phyloP scores from a whole-genome alignment of 2,888 invertebrate genomes.

The Tethea ocularis region DNA sequence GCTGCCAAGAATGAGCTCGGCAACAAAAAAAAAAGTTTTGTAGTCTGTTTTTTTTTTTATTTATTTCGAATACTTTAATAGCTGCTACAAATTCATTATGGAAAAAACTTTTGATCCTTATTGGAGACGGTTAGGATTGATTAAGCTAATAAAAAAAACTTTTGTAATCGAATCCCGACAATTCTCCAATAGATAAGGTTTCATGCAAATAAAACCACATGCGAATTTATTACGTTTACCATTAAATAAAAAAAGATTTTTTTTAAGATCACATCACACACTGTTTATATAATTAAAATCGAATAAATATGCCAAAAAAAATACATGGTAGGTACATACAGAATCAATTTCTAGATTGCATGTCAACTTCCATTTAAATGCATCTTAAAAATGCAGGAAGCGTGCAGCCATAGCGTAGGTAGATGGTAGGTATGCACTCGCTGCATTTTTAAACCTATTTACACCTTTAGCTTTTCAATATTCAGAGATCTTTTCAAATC shows the following conservation, averaged over 20 bases:
- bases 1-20: too few relatives aligned
- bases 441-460: slow-evolving; percentile 40
- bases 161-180: too few relatives aligned
- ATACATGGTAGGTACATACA: neutral
- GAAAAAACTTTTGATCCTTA: too few relatives aligned
- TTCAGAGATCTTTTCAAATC: neutral
- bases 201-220: neutral
- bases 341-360: neutral
- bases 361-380: slow-evolving; percentile 41
- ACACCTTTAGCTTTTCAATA: slow-evolving; percentile 14
- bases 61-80: too few relatives aligned
- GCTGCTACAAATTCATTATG: too few relatives aligned
- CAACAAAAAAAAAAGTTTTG: too few relatives aligned
- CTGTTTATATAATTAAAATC: neutral
- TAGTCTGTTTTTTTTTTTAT: too few relatives aligned
- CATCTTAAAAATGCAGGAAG: slow-evolving; percentile 54
- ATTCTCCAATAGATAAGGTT: too few relatives aligned
- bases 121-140: too few relatives aligned
- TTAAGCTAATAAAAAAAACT: too few relatives aligned
- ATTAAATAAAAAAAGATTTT: neutral
- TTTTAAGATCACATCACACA: neutral
- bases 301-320: neutral
- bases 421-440: slow-evolving; percentile 14
- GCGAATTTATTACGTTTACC: neutral
- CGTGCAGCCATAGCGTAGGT: neutral